Conservation (phyloP, 2,113 vertebrate genomes). For the Lepidothrix coronata region DNA sequence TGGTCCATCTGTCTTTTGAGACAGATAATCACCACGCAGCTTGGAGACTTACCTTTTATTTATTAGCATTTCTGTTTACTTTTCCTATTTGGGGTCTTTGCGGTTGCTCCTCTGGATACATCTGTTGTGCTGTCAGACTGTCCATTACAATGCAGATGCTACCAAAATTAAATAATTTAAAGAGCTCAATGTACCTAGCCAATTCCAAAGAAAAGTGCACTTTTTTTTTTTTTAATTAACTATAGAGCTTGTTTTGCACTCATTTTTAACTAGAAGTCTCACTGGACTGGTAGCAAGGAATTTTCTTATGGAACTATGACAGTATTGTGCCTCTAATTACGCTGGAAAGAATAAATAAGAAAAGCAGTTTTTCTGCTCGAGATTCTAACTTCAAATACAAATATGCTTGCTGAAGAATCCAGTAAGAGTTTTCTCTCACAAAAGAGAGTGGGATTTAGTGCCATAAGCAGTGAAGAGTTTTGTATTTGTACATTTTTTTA, state of each 20-base stretch:
- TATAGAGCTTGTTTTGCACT: background rate
- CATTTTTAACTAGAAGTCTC: background rate
- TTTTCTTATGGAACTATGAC: background rate
- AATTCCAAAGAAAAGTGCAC: background rate
- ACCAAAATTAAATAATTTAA: background rate
- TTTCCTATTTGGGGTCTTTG: background rate
- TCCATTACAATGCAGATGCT: background rate
- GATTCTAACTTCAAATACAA: background rate
- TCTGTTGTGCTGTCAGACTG: background rate
- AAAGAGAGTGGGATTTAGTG: background rate
- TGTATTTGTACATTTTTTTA: slow-evolving; percentile 16
- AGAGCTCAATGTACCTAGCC: background rate
- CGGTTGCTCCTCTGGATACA: background rate
- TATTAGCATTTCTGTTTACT: background rate
- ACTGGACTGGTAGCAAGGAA: background rate
- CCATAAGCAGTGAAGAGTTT: slow-evolving; percentile 12
- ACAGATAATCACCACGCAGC: background rate
- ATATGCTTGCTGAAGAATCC: background rate
- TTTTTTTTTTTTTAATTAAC: background rate
- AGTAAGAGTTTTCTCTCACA: background rate
- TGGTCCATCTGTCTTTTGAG: background rate
- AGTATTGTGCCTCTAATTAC: background rate
- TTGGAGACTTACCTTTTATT: background rate
- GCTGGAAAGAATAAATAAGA: background rate
- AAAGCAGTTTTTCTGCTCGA: background rate